Evolutionary conservation across 2,797 vertebrate genomes (phyloP).

Genomic region (Coendou prehensilis): DNA sequence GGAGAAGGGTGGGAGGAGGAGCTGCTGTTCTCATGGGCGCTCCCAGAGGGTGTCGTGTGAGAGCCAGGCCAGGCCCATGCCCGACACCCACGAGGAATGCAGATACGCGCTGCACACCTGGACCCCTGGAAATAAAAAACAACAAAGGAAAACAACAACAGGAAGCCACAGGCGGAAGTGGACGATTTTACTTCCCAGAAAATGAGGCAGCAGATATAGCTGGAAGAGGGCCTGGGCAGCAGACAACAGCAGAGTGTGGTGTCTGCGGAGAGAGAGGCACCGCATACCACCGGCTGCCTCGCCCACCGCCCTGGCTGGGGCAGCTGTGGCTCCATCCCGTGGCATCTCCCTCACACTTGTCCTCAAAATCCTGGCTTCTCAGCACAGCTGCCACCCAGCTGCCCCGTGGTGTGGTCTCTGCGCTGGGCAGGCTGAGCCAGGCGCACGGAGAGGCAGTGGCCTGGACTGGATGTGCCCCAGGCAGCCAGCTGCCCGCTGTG

Average conservation of each 20-base stretch:
- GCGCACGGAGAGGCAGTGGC: background rate
- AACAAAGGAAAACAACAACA: background rate
- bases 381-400: background rate
- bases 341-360: background rate
- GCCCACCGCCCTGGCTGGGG: background rate
- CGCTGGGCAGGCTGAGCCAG: background rate
- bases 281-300: background rate
- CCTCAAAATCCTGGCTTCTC: constrained; percentile 48
- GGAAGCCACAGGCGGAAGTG: background rate
- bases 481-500: background rate
- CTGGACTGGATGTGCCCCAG: background rate
- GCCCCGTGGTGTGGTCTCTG: background rate
- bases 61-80: background rate
- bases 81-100: background rate
- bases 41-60: background rate
- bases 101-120: background rate
- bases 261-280: background rate
- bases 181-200: background rate
- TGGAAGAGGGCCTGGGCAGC: background rate
- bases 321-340: background rate
- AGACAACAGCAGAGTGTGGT: background rate
- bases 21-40: background rate
- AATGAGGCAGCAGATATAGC: background rate
- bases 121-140: background rate
- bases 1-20: background rate